Evolutionary conservation across 2,113 vertebrate genomes (phyloP).

Genomic region (Morone saxatilis): DNA sequence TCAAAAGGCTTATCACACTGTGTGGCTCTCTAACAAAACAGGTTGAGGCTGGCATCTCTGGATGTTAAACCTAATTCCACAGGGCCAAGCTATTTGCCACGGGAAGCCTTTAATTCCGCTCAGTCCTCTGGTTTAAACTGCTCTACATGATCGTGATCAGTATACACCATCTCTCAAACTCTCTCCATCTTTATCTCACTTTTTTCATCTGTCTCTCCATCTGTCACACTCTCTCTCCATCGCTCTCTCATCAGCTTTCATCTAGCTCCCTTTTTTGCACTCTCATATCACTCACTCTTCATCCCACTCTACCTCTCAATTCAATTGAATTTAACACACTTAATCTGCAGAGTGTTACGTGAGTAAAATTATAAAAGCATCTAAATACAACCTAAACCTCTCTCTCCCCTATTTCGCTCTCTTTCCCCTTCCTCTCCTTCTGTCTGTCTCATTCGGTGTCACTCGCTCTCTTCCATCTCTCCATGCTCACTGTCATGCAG

Average conservation of each 20-base stretch:
- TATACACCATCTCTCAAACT: slow-evolving; percentile 17
- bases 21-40: slow-evolving; percentile 24
- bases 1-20: background rate
- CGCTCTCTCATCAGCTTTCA: slow-evolving; percentile 32
- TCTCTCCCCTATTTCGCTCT: background rate
- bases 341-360: slow-evolving; percentile 28
- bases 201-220: slow-evolving; percentile 54
- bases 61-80: slow-evolving; percentile 42
- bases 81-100: slow-evolving; percentile 12
- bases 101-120: slow-evolving; percentile 53
- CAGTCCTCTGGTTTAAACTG: slow-evolving; percentile 39
- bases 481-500: slow-evolving; percentile 3
- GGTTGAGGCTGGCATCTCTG: slow-evolving; percentile 31
- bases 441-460: background rate
- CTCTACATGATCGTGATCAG: slow-evolving; percentile 49
- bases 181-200: slow-evolving; percentile 36
- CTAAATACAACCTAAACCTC: background rate
- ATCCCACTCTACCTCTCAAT: slow-evolving; percentile 10
- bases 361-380: slow-evolving; percentile 33
- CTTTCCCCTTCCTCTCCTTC: background rate
- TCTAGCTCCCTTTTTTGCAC: slow-evolving; percentile 21
- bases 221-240: slow-evolving; percentile 29
- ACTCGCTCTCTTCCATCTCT: background rate
- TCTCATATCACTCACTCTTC: background rate
- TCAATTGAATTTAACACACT: slow-evolving; percentile 53